Percentiles rank a stretch among this genome's conserved stretches.
These are phyloP conservation scores for Urocynchramus pylzowi DNA, from an alignment of 2,113 vertebrate genomes.

Conservation along the genomic window DNA sequence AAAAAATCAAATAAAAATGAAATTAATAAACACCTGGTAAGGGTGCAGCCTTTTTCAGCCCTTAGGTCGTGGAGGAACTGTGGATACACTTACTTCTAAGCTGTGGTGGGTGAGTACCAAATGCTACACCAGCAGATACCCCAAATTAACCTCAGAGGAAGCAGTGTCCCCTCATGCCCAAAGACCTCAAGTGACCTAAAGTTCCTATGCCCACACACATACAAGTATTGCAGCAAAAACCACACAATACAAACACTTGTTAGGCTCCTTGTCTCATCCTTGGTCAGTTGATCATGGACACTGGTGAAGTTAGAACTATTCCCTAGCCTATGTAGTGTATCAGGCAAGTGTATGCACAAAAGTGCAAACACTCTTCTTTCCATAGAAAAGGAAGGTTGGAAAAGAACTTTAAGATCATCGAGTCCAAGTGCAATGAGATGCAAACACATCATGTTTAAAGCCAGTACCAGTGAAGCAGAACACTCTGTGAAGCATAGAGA, in stretches of 20 bases:
- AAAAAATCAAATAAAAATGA: not conserved
- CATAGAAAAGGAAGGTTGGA: not conserved
- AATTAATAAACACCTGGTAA: not conserved
- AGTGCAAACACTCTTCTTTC: not conserved
- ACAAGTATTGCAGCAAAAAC: not conserved
- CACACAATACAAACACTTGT: no score
- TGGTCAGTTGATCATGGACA: not conserved
- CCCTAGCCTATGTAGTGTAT: not conserved
- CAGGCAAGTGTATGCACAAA: not conserved
- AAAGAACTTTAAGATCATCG: not conserved
- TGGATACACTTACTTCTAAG: not conserved
- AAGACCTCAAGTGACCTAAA: not conserved
- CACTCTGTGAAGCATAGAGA: not conserved
- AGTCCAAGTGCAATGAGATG: not conserved
- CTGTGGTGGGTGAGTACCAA: not conserved
- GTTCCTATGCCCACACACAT: not conserved
- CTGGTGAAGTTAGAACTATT: not conserved
- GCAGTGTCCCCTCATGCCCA: not conserved
- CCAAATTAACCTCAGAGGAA: not conserved
- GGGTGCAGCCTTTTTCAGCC: not conserved
- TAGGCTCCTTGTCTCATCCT: not conserved
- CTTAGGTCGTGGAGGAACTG: not conserved
- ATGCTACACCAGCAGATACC: not conserved
- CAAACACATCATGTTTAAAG: not conserved
- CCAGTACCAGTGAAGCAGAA: not conserved